phyloP scores from a whole-genome alignment of 2,113 vertebrate genomes.

The Pseudolaguvia tuberculata region DNA sequence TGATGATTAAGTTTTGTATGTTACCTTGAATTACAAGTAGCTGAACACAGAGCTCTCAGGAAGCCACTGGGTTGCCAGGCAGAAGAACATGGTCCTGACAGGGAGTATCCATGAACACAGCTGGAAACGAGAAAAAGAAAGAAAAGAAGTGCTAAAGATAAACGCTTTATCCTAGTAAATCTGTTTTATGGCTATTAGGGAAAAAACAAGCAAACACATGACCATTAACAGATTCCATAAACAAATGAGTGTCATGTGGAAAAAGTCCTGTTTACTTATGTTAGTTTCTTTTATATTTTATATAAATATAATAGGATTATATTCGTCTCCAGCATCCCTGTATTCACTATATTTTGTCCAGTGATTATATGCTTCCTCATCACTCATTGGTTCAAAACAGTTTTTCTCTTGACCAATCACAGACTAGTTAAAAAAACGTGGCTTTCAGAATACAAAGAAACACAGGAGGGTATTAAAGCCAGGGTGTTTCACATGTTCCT shows the following conservation, averaged over 20 bases:
- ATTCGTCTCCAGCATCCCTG: neutral
- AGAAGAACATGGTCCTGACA: conserved; percentile 20
- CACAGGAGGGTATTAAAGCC: neutral
- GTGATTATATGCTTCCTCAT: neutral
- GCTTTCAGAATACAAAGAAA: neutral
- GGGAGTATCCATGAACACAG: conserved; percentile 5
- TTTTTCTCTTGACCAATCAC: neutral
- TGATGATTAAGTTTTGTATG: too few relatives aligned
- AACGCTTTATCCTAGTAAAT: neutral
- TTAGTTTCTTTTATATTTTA: too few relatives aligned
- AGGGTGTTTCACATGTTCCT: neutral
- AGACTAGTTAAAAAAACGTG: neutral
- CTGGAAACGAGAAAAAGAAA: conserved; percentile 1
- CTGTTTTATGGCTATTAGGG: neutral
- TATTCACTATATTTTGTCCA: neutral
- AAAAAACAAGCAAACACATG: neutral
- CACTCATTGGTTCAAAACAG: neutral
- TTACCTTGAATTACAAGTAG: conserved; percentile 43
- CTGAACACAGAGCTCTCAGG: conserved; percentile 23
- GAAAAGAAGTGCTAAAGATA: conserved; percentile 20
- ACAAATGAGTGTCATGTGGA: too few relatives aligned
- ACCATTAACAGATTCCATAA: neutral
- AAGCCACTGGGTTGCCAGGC: conserved; percentile 39
- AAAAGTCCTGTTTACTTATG: neutral
- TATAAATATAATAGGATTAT: neutral